phyloP scores from a whole-genome alignment of 2,797 vertebrate species.

The Melanotaenia trifasciata region DNA sequence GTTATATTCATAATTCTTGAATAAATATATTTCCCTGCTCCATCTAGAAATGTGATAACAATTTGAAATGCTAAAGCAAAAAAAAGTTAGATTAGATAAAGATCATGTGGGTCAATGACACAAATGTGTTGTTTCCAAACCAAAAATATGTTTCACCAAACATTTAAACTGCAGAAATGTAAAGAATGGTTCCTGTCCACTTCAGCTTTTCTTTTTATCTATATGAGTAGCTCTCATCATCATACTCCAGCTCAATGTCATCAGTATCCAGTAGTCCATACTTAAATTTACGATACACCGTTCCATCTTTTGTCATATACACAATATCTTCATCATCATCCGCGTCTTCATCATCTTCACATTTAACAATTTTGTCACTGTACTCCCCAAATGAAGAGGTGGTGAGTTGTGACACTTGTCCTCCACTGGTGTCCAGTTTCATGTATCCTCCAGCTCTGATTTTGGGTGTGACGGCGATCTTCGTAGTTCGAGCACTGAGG shows the following conservation, averaged over 20 bases:
- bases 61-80: neutral
- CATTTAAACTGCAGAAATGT: neutral
- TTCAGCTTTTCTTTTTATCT: slow-evolving; percentile 36
- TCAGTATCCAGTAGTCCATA: slow-evolving; percentile 91
- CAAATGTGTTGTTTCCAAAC: neutral
- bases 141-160: slow-evolving; percentile 4
- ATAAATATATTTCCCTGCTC: neutral
- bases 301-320: slow-evolving; percentile 94
- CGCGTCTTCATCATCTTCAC: slow-evolving; percentile 75
- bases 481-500: slow-evolving; percentile 76
- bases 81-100: neutral
- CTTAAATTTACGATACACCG: slow-evolving; percentile 91
- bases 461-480: neutral
- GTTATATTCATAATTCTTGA: neutral
- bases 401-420: slow-evolving; percentile 29
- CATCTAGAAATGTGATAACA: neutral
- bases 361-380: slow-evolving; percentile 77
- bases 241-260: slow-evolving; percentile 92
- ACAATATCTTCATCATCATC: slow-evolving; percentile 91
- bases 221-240: slow-evolving; percentile 90
- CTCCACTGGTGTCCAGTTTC: slow-evolving; percentile 76
- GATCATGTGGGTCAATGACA: neutral
- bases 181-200: neutral
- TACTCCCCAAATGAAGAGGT: slow-evolving; percentile 84
- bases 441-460: slow-evolving; percentile 82